A percentile compares a stretch with the other conserved stretches of the same genome.
Conservation (phyloP, 2,888 invertebrate genomes). For the Aleiodes testaceus region DNA sequence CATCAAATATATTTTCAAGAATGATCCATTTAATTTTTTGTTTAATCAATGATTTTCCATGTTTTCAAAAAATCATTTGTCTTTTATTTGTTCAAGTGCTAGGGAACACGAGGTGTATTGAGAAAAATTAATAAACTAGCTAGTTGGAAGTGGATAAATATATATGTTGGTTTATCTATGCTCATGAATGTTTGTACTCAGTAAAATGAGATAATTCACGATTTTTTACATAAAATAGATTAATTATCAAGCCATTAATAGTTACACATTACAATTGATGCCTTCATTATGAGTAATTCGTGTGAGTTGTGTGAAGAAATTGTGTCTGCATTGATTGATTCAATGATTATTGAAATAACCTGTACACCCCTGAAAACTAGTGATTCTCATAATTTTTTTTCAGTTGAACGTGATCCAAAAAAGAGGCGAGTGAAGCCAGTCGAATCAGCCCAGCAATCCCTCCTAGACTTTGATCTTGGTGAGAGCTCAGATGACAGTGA, state of each 20-base stretch:
- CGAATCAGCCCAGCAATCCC: slow-evolving; percentile 80
- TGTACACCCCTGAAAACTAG: no score
- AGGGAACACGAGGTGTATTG: neutral
- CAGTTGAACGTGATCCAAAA: slow-evolving; percentile 83
- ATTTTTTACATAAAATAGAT: no score
- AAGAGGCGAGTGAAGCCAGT: slow-evolving; percentile 88
- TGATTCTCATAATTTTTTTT: slow-evolving; percentile 46
- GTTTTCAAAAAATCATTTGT: no score
- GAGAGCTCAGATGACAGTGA: slow-evolving; percentile 97
- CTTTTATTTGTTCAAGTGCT: neutral
- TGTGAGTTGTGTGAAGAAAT: neutral
- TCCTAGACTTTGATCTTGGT: slow-evolving; percentile 88
- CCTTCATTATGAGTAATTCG: neutral
- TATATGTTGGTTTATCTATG: no score
- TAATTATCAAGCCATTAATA: no score
- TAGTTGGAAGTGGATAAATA: neutral
- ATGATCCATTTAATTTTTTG: neutral
- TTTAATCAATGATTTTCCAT: no score
- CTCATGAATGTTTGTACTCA: no score
- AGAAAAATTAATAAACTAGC: slow-evolving; percentile 19
- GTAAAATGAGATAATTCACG: no score
- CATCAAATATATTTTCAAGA: no score
- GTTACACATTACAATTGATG: neutral
- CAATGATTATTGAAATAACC: neutral
- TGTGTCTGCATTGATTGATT: neutral